Conservation (phyloP, 2,113 vertebrate species). For the Chionomys nivalis region DNA sequence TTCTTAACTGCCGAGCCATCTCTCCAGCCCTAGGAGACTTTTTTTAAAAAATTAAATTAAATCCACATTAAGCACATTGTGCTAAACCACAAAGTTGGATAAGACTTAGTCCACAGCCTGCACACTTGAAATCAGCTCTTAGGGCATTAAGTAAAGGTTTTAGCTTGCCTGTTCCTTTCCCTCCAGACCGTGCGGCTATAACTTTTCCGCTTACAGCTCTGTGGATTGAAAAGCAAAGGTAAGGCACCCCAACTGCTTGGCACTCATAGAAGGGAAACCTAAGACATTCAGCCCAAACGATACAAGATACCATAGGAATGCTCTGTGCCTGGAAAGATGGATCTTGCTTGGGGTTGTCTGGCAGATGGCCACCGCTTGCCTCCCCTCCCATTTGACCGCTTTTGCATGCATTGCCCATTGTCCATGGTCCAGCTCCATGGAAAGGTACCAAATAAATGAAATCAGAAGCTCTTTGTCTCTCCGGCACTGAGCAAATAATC, state of each 20-base stretch:
- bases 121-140: not conserved
- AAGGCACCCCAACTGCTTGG: not conserved
- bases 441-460: not conserved
- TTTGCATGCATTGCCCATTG: not conserved
- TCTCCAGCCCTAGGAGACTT: not conserved
- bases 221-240: constrained; percentile 15
- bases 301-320: not conserved
- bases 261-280: not conserved
- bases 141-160: constrained; percentile 12
- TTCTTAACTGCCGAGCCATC: not conserved
- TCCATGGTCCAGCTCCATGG: not conserved
- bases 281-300: not conserved
- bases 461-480: not conserved
- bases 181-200: not conserved
- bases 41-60: constrained; percentile 51
- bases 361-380: not conserved
- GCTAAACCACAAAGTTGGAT: not conserved
- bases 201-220: constrained; percentile 1
- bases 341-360: not conserved
- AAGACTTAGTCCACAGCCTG: not conserved
- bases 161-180: not conserved
- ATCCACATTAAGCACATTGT: not conserved
- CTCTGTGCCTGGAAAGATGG: constrained; percentile 4
- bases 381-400: not conserved
- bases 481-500: not conserved